phyloP scores from a whole-genome alignment of 2,888 invertebrate species.

The Colostygia pectinataria region DNA sequence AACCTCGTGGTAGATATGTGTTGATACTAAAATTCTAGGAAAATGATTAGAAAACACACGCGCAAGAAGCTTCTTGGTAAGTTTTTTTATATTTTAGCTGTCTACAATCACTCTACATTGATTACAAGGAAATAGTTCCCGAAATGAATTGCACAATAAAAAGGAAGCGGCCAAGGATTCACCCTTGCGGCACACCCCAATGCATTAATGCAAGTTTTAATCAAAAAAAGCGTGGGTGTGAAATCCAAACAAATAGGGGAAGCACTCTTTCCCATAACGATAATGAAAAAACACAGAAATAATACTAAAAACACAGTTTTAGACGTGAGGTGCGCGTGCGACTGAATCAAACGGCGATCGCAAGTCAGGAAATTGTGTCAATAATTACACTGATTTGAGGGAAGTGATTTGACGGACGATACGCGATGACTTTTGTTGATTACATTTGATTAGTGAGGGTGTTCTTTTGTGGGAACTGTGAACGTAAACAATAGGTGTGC shows the following conservation, averaged over 20 bases:
- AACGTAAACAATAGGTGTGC: constrained; percentile 19
- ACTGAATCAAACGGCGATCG: constrained; percentile 68
- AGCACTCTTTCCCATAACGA: constrained; percentile 75
- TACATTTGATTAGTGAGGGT: constrained; percentile 51
- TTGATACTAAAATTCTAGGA: neutral
- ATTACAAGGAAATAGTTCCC: constrained; percentile 31
- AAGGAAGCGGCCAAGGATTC: constrained; percentile 62
- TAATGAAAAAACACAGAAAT: constrained; percentile 71
- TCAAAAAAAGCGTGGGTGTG: constrained; percentile 79
- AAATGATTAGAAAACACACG: constrained; percentile 14
- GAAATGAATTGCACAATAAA: constrained; percentile 44
- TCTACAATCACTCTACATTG: constrained; percentile 26
- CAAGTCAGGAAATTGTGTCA: constrained; percentile 58
- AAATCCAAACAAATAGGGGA: constrained; percentile 76
- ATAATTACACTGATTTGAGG: constrained; percentile 61
- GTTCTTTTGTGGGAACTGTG: constrained; percentile 25
- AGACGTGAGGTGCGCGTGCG: constrained; percentile 52
- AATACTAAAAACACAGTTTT: constrained; percentile 62
- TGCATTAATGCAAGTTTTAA: constrained; percentile 70
- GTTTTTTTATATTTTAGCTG: neutral
- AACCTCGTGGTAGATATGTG: no score
- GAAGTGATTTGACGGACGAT: constrained; percentile 53
- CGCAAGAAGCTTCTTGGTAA: constrained; percentile 12
- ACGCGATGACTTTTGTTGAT: constrained; percentile 57
- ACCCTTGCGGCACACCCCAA: constrained; percentile 73